These are phyloP conservation scores for Cynopterus brachyotis DNA, from an alignment of 2,113 vertebrate species.

Conservation along the genomic window DNA sequence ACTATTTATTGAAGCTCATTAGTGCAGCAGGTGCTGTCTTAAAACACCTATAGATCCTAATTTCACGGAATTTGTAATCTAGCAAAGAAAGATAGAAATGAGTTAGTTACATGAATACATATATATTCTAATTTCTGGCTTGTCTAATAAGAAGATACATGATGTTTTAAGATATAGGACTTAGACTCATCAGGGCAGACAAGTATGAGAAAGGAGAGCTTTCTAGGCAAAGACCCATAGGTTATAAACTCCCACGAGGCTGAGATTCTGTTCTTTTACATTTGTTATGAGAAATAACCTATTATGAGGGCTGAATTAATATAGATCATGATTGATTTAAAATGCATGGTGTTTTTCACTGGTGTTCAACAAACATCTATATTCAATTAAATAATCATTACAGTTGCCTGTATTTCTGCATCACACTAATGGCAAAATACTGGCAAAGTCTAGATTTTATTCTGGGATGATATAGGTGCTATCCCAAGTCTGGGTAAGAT, in stretches of 20 bases:
- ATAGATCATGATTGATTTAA: conserved; percentile 65
- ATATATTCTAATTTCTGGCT: background rate
- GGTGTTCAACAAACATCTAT: conserved; percentile 70
- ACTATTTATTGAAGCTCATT: background rate
- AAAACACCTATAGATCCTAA: background rate
- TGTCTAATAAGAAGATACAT: background rate
- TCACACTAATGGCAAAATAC: conserved; percentile 47
- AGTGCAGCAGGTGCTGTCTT: background rate
- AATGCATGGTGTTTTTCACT: conserved; percentile 70
- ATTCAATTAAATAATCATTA: conserved; percentile 76
- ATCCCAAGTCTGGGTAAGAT: background rate
- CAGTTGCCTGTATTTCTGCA: background rate
- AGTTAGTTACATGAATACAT: background rate
- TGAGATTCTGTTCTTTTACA: conserved; percentile 30
- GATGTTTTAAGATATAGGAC: background rate
- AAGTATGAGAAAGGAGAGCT: background rate
- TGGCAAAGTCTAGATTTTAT: conserved; percentile 31
- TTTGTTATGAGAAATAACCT: conserved; percentile 59
- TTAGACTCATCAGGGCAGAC: background rate
- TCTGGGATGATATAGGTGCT: background rate
- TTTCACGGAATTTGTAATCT: background rate
- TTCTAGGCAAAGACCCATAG: background rate
- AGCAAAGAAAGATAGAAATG: background rate
- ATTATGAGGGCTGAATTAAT: conserved; percentile 62
- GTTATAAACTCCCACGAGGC: conserved; percentile 42